A percentile compares a stretch with the other conserved stretches of the same genome.
phyloP scores from a whole-genome alignment of 2,888 invertebrate genomes.

The Ectemnius cavifrons region DNA sequence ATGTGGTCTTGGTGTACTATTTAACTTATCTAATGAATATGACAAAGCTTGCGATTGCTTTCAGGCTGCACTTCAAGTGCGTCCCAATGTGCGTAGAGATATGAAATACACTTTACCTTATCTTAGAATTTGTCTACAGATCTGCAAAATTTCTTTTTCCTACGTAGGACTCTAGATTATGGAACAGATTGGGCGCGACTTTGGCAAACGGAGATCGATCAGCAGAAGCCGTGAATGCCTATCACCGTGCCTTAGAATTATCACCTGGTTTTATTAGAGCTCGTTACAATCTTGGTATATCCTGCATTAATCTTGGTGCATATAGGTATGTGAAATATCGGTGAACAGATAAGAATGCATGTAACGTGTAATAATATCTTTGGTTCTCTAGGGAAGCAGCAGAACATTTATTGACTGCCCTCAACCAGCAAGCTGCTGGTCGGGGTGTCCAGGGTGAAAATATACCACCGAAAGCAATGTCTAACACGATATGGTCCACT shows the following conservation, averaged over 20 bases:
- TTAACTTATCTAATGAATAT: slow-evolving; percentile 95
- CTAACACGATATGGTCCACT: slow-evolving; percentile 96
- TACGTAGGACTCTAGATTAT: slow-evolving; percentile 90
- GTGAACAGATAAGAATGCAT: too few relatives aligned
- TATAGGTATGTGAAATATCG: slow-evolving; percentile 80
- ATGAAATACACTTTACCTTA: neutral
- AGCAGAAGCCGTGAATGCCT: slow-evolving; percentile 97
- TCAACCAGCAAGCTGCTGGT: slow-evolving; percentile 93
- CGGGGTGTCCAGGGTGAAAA: slow-evolving; percentile 79
- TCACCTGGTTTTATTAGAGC: slow-evolving; percentile 98
- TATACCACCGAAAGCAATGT: slow-evolving; percentile 83
- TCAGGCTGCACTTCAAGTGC: slow-evolving; percentile 90
- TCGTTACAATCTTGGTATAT: slow-evolving; percentile 98
- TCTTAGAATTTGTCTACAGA: neutral
- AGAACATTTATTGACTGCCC: slow-evolving; percentile 95
- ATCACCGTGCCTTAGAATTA: slow-evolving; percentile 92
- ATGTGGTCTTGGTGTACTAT: slow-evolving; percentile 95
- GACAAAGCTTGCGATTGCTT: slow-evolving; percentile 99
- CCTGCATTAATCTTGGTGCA: slow-evolving; percentile 96
- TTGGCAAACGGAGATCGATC: slow-evolving; percentile 96
- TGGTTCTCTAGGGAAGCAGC: slow-evolving; percentile 87
- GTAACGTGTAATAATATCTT: too few relatives aligned
- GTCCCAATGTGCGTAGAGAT: slow-evolving; percentile 82
- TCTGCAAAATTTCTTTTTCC: slow-evolving; percentile 8
- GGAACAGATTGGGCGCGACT: slow-evolving; percentile 98